A percentile compares a stretch with the other conserved stretches of the same genome.
Conservation (phyloP, 2,888 invertebrate species). For the Cryptocephalus primarius region DNA sequence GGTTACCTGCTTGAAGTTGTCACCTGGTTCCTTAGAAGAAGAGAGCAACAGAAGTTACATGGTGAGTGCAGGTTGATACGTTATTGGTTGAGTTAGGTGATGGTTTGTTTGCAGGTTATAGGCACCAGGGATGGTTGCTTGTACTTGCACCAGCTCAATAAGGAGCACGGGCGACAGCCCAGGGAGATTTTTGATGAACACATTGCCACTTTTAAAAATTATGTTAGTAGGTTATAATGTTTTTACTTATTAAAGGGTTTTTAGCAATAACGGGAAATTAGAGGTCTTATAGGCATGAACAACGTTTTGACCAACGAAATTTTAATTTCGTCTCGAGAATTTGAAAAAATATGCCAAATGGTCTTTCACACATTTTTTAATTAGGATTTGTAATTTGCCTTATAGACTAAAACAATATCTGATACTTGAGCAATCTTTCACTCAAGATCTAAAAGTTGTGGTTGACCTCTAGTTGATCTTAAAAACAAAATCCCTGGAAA, state of each 20-base stretch:
- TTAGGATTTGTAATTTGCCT: no score
- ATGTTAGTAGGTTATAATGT: conserved; percentile 33
- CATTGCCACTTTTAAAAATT: conserved; percentile 38
- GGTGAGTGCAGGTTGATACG: conserved; percentile 26
- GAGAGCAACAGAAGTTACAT: conserved; percentile 34
- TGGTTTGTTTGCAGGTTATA: conserved; percentile 34
- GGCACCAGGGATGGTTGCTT: conserved; percentile 36
- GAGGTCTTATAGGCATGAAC: no score
- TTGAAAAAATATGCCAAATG: no score
- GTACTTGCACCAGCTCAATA: conserved; percentile 38
- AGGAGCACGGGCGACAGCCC: conserved; percentile 34
- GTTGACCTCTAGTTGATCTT: no score
- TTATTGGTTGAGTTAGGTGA: neutral
- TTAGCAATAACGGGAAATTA: neutral
- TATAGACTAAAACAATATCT: no score
- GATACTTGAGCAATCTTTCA: no score
- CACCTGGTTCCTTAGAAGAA: conserved; percentile 25
- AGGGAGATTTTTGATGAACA: conserved; percentile 33
- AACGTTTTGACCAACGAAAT: no score
- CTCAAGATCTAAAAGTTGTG: no score
- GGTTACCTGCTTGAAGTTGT: conserved; percentile 37
- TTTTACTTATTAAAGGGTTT: conserved; percentile 1
- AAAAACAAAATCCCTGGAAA: no score
- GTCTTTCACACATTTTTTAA: no score
- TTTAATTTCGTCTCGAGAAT: no score